phyloP scores from a whole-genome alignment of 2,113 vertebrate species.

The Stictonetta naevosa region DNA sequence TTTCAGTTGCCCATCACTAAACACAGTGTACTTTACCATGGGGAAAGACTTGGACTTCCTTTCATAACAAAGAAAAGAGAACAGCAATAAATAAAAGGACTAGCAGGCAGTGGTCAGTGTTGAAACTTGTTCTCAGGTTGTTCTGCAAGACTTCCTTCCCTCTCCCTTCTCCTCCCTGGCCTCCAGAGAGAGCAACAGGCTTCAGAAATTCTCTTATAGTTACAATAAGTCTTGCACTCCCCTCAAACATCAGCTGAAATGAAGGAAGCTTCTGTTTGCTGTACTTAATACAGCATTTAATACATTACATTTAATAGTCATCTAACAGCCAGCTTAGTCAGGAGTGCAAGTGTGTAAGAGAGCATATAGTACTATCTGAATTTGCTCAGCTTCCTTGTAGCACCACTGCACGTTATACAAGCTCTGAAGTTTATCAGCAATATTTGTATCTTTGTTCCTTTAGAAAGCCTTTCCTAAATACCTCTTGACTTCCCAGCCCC shows the following conservation, averaged over 20 bases:
- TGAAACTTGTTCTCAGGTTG: conserved; percentile 39
- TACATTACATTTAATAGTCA: not conserved
- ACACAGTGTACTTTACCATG: not conserved
- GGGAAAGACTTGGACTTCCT: not conserved
- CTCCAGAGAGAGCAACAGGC: not conserved
- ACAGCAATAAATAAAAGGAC: not conserved
- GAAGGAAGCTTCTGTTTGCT: not conserved
- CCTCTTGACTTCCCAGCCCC: not conserved
- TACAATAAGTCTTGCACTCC: not conserved
- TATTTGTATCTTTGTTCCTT: not conserved
- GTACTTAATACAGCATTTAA: not conserved
- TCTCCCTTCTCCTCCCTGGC: not conserved
- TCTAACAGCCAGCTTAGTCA: not conserved
- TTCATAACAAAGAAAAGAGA: conserved; percentile 19
- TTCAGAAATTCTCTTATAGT: not conserved
- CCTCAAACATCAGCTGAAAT: not conserved
- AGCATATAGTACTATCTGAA: accelerated
- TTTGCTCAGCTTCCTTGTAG: not conserved
- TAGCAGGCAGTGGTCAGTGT: conserved; percentile 10
- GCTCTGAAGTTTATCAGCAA: not conserved
- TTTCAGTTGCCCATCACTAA: not conserved
- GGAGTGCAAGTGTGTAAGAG: not conserved
- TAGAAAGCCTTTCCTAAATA: not conserved
- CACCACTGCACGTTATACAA: not conserved
- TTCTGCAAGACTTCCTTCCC: conserved; percentile 47